phyloP scores from a whole-genome alignment of 2,113 vertebrate genomes.

The Notechis scutatus region DNA sequence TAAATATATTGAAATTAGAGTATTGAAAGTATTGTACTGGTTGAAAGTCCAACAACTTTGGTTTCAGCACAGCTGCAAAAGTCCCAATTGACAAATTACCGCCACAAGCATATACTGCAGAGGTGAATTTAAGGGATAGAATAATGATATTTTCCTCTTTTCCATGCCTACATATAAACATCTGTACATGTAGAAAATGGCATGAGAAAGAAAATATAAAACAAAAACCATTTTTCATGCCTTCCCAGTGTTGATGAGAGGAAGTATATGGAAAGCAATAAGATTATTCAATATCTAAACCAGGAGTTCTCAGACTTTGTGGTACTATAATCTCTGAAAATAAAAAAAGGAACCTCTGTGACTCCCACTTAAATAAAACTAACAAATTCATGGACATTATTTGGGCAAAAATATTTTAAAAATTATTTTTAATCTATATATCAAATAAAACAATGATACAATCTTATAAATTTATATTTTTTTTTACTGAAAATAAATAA shows the following conservation, averaged over 20 bases:
- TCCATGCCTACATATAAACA: background rate
- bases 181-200: background rate
- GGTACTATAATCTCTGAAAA: background rate
- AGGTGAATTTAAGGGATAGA: background rate
- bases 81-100: background rate
- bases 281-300: background rate
- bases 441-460: background rate
- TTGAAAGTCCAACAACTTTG: background rate
- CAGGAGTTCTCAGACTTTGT: background rate
- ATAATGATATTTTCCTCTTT: background rate
- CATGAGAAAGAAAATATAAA: background rate
- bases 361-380: background rate
- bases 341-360: background rate
- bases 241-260: background rate
- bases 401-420: background rate
- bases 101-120: background rate
- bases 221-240: background rate
- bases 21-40: background rate
- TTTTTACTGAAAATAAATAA: background rate
- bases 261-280: background rate
- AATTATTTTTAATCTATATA: background rate
- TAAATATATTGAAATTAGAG: background rate
- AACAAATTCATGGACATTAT: background rate
- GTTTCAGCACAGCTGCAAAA: background rate
- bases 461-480: background rate